Percentiles rank a stretch among this genome's conserved stretches.
Evolutionary conservation across 2,888 invertebrate species (phyloP).

Genomic region (Lycocerus yunnanus): DNA sequence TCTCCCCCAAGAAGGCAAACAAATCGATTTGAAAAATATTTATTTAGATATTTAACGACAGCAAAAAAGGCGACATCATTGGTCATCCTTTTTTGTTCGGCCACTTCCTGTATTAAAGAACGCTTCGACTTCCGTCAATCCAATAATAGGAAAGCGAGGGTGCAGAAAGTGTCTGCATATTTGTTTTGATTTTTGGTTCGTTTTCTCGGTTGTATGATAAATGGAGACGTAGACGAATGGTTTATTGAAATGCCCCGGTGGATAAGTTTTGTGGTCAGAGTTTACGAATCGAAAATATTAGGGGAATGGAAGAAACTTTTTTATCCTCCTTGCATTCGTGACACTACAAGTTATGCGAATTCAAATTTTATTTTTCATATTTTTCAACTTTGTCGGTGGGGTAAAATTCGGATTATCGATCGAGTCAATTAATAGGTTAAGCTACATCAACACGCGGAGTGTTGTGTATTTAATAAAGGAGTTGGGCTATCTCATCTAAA

Average conservation of each 20-base stretch:
- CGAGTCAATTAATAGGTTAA: neutral
- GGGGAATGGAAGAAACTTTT: constrained; percentile 19
- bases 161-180: constrained; percentile 53
- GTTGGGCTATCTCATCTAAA: constrained; percentile 20
- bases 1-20: constrained; percentile 27
- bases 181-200: constrained; percentile 53
- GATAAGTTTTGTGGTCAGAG: constrained; percentile 44
- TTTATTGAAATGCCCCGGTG: constrained; percentile 54
- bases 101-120: constrained; percentile 45
- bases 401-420: neutral
- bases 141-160: constrained; percentile 45
- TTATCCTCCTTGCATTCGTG: constrained; percentile 27
- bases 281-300: constrained; percentile 29
- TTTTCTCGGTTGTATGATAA: constrained; percentile 50
- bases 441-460: neutral
- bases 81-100: constrained; percentile 45
- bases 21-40: constrained; percentile 44
- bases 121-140: constrained; percentile 48
- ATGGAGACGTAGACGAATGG: constrained; percentile 52
- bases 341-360: constrained; percentile 25
- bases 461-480: constrained; percentile 24
- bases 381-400: neutral
- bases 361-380: constrained; percentile 14
- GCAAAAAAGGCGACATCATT: constrained; percentile 42
- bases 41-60: constrained; percentile 44